Percentiles rank a stretch among this genome's conserved stretches.
Evolutionary conservation across 2,113 vertebrate genomes (phyloP).

Genomic region (Corythaeola cristata): DNA sequence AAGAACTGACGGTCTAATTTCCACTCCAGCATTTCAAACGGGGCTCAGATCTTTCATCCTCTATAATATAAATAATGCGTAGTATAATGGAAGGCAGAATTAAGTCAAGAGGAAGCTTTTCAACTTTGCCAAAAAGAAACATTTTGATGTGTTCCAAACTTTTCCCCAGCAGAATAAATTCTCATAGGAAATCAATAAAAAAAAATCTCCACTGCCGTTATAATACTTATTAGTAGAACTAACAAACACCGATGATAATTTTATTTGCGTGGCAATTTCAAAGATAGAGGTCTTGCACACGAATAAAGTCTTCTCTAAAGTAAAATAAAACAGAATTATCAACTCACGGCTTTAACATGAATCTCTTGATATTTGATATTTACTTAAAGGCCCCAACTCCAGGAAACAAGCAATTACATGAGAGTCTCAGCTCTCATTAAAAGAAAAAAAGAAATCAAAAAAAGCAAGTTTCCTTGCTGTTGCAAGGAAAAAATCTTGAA

Average conservation of each 20-base stretch:
- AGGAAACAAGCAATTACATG: conserved; percentile 24
- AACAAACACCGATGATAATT: background rate
- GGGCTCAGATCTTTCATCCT: conserved; percentile 5
- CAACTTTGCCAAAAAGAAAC: background rate
- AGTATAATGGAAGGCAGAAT: conserved; percentile 25
- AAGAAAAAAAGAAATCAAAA: background rate
- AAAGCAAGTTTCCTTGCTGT: background rate
- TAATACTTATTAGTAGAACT: background rate
- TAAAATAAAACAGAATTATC: background rate
- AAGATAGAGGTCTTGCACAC: background rate
- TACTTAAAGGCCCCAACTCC: background rate
- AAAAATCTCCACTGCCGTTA: background rate
- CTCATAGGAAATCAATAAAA: background rate
- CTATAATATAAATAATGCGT: background rate
- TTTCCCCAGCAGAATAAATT: background rate
- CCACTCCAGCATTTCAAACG: conserved; percentile 19
- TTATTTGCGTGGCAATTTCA: background rate
- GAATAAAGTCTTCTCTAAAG: background rate
- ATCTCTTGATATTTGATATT: conserved; percentile 1
- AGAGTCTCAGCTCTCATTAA: background rate
- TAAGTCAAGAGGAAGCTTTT: conserved; percentile 2
- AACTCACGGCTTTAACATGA: background rate
- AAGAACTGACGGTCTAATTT: conserved; percentile 17
- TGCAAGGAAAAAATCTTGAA: background rate
- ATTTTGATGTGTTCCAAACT: background rate